Evolutionary conservation across 37 sponge, comb jelly and placozoan genomes (phyloP).

Genomic region (Diacarnus erythraeanus): DNA sequence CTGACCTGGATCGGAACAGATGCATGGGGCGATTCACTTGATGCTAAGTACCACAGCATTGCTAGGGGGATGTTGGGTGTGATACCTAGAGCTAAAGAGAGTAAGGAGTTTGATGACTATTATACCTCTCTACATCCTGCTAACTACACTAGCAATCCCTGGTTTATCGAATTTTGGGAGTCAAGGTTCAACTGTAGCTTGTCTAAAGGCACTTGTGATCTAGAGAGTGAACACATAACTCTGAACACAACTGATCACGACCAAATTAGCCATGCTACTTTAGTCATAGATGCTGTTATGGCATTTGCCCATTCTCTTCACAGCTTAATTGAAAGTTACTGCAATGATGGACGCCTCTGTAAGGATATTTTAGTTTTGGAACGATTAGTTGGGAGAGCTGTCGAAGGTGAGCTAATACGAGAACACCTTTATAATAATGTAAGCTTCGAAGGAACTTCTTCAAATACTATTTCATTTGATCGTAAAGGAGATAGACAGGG

Average conservation of each 20-base stretch:
- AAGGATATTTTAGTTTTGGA: background rate
- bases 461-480: conserved; percentile 47
- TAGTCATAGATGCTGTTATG: conserved; percentile 74
- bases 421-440: conserved; percentile 38
- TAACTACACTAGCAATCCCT: conserved; percentile 54
- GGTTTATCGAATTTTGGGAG: conserved; percentile 62
- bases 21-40: conserved; percentile 58
- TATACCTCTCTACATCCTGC: conserved; percentile 45
- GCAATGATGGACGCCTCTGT: conserved; percentile 30
- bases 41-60: background rate
- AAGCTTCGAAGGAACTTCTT: background rate
- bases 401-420: conserved; percentile 27
- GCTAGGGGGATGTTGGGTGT: conserved; percentile 41
- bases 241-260: background rate
- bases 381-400: background rate
- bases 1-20: conserved; percentile 18
- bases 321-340: conserved; percentile 26
- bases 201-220: background rate
- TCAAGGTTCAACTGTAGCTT: conserved; percentile 52
- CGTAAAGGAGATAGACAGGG: conserved; percentile 32
- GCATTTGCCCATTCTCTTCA: conserved; percentile 72
- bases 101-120: conserved; percentile 47
- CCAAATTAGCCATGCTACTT: conserved; percentile 58
- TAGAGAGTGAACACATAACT: background rate
- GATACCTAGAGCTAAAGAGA: conserved; percentile 3